Evolutionary conservation across 2,797 vertebrate genomes (phyloP), one percentile per base, ranked within the genome.

Genomic region (Fundulus diaphanus): DNA sequence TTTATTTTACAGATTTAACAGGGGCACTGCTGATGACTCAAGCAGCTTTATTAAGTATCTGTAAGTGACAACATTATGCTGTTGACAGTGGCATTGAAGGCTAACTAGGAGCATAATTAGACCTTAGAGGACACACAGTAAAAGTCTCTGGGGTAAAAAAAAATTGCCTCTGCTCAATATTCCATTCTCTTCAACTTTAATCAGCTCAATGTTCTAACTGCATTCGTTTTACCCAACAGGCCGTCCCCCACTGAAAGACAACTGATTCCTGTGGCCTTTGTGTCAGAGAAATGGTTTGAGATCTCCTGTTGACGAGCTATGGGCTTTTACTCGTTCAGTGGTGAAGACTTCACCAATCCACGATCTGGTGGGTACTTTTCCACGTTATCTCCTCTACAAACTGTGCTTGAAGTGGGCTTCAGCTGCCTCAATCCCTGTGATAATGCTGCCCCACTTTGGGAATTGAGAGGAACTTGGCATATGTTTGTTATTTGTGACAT

Each of bases 231-330:
- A 7, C 18, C 87, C 92, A 37, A 68, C 95, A 99, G 98, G 95
- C 97, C 97, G 78, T 97, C 98, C 66, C 96, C 98, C 88, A 97
- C 97, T 40, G 98, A 99, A 91, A 96, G 98, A 93, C 98, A 99
- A 90, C 98, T 99, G 89, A 99, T 99, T 93, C 98, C 98, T 27
- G 98, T 99, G 97, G 98, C 98, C 97, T 99, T 99, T 90, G 98
- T 99, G 95, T 99, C 98, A 88, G 98, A 99, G 95, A 99, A 99
- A 95, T 99, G 98, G 98, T 99, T 99, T 78, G 98, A 99, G 95
- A 99, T 99, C 95, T 99, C 98, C 91, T 99, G 98, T 96, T 99
- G 98, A 99, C 96, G 93, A 95, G 95, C 95, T 94, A 93, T 94
- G 95, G 95, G 90, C 95, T 95, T 94, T 90, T 76, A 97, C 93